Percentiles rank a stretch among this genome's conserved stretches.
Conservation (phyloP, 2,888 invertebrate species). For the Heterodera filipjevi region DNA sequence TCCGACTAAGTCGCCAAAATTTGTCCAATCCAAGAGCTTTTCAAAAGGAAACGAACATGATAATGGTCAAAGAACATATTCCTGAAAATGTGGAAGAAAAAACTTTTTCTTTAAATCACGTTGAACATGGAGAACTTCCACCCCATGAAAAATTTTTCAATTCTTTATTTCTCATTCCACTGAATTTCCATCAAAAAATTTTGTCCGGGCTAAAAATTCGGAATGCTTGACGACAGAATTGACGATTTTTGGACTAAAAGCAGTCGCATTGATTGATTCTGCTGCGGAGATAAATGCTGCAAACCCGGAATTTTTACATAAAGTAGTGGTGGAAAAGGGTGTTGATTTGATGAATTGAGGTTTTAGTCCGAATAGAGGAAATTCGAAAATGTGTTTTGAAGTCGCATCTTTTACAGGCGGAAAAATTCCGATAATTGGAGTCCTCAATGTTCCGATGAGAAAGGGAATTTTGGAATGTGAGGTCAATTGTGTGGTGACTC, state of each 20-base stretch:
- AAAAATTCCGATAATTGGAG: neutral
- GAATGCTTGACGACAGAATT: neutral
- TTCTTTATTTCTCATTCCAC: neutral
- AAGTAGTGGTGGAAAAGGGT: neutral
- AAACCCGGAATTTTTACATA: neutral
- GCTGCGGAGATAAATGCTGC: neutral
- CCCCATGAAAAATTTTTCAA: neutral
- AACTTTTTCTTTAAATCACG: neutral
- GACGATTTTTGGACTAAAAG: neutral
- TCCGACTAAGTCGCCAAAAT: neutral
- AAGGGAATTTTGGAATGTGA: neutral
- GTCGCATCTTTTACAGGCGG: neutral
- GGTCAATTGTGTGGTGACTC: neutral
- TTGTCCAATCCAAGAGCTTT: neutral
- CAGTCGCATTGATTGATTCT: neutral
- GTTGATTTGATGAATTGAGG: neutral
- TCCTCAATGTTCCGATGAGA: neutral
- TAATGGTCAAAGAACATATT: neutral
- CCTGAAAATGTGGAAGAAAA: neutral
- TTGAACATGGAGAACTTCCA: neutral
- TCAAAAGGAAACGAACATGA: neutral
- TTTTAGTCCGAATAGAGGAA: neutral
- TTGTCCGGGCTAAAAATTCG: neutral
- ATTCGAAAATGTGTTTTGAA: neutral
- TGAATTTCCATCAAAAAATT: neutral